Conservation (phyloP, 2,888 invertebrate genomes). For the Laspeyria flexula region DNA sequence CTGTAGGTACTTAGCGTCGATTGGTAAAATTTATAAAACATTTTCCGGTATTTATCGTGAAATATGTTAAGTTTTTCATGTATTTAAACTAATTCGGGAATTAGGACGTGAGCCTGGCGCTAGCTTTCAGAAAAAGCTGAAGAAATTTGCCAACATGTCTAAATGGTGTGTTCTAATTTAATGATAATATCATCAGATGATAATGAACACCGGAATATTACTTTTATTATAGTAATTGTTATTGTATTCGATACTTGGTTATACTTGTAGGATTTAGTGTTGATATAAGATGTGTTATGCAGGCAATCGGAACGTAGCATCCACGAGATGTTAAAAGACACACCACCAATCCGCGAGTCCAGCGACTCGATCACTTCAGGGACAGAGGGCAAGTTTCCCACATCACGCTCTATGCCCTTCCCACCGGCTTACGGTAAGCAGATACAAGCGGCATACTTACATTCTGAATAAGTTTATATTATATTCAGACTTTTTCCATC, state of each 20-base stretch:
- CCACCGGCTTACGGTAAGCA: slow-evolving; percentile 88
- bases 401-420: slow-evolving; percentile 90
- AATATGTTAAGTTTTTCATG: slow-evolving; percentile 35
- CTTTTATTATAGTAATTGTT: slow-evolving; percentile 14
- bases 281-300: slow-evolving; percentile 13
- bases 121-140: not conserved
- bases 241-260: slow-evolving; percentile 3
- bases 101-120: not conserved
- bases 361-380: slow-evolving; percentile 91
- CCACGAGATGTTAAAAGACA: slow-evolving; percentile 94
- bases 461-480: too few species aligned
- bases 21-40: slow-evolving; percentile 13
- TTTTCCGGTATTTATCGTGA: slow-evolving; percentile 16
- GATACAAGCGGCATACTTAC: too few species aligned
- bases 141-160: slow-evolving; percentile 60
- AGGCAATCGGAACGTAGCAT: slow-evolving; percentile 89
- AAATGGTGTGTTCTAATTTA: slow-evolving; percentile 67
- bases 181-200: slow-evolving; percentile 13
- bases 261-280: slow-evolving; percentile 2
- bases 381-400: slow-evolving; percentile 88
- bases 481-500: too few species aligned
- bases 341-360: slow-evolving; percentile 91
- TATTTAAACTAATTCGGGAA: slow-evolving; percentile 9
- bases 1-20: slow-evolving; percentile 21
- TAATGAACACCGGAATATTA: slow-evolving; percentile 15